phyloP scores from a whole-genome alignment of 2,113 vertebrate genomes.

The Ciconia boyciana region DNA sequence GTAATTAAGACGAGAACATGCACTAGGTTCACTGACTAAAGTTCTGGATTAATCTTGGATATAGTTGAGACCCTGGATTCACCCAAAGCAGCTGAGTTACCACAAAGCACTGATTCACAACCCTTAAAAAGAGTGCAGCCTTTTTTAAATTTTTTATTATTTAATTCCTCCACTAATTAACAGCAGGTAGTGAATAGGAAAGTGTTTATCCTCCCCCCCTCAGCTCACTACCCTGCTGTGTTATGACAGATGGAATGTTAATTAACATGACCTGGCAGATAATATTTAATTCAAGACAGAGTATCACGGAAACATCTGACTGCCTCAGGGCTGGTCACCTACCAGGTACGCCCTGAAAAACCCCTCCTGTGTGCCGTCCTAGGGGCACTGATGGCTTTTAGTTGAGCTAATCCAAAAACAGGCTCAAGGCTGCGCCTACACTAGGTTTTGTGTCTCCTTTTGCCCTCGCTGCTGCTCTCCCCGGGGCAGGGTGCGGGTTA shows the following conservation, averaged over 20 bases:
- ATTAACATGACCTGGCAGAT: constrained; percentile 58
- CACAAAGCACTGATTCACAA: not conserved
- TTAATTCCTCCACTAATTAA: constrained; percentile 66
- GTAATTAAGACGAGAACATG: constrained; percentile 54
- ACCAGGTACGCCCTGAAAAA: not conserved
- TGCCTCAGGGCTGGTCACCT: constrained; percentile 30
- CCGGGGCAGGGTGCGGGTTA: accelerated
- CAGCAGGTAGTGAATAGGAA: constrained; percentile 65
- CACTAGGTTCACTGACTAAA: constrained; percentile 40
- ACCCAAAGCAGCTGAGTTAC: not conserved
- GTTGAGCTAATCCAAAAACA: not conserved
- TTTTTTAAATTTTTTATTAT: not conserved
- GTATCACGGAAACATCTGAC: constrained; percentile 14
- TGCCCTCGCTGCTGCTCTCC: not conserved
- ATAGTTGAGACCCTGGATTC: constrained; percentile 16
- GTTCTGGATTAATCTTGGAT: constrained; percentile 66
- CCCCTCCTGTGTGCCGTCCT: accelerated
- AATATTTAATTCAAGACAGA: constrained; percentile 52
- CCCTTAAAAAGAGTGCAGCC: not conserved
- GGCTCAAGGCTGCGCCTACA: not conserved
- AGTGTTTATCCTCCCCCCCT: constrained; percentile 67
- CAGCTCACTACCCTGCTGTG: constrained; percentile 45
- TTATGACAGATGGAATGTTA: constrained; percentile 69
- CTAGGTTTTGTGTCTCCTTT: not conserved
- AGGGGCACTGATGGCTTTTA: accelerated